These are phyloP conservation scores for Leptopilina drosophilae DNA, from an alignment of 2,888 invertebrate species.

Conservation along the genomic window DNA sequence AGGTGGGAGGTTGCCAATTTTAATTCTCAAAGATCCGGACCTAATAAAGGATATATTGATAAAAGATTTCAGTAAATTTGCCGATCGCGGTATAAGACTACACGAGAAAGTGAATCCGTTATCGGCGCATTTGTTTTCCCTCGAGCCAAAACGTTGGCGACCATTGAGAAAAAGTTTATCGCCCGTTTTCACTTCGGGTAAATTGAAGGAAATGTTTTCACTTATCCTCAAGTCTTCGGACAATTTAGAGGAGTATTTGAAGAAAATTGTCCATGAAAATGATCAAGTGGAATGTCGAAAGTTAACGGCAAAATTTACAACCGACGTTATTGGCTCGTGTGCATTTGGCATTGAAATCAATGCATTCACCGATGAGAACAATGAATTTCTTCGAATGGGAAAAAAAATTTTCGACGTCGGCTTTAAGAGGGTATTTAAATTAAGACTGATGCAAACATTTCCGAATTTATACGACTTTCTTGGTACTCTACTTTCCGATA, in stretches of 20 bases:
- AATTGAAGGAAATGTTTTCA: conserved; percentile 78
- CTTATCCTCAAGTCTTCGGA: conserved; percentile 76
- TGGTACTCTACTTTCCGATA: conserved; percentile 56
- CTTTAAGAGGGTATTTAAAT: conserved; percentile 52
- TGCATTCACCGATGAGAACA: conserved; percentile 66
- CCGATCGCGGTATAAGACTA: conserved; percentile 66
- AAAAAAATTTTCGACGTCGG: conserved; percentile 63
- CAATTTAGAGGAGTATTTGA: conserved; percentile 74
- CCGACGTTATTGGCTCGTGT: conserved; percentile 64
- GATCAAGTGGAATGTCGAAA: conserved; percentile 62
- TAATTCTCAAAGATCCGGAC: conserved; percentile 72
- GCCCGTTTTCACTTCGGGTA: conserved; percentile 77
- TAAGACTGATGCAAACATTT: conserved; percentile 58
- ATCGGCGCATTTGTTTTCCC: conserved; percentile 72
- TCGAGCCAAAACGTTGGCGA: conserved; percentile 78
- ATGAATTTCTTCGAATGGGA: conserved; percentile 74
- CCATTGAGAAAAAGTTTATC: conserved; percentile 77
- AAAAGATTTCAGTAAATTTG: conserved; percentile 71
- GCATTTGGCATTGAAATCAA: conserved; percentile 73
- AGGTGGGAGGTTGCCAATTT: conserved; percentile 67
- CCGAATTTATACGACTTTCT: conserved; percentile 61
- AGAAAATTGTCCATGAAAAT: conserved; percentile 58
- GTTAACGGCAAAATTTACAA: conserved; percentile 73
- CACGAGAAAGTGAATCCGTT: conserved; percentile 74
- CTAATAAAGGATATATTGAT: conserved; percentile 62